These are phyloP conservation scores for Bhutanitis thaidina DNA, from an alignment of 2,888 invertebrate species.

Conservation along the genomic window DNA sequence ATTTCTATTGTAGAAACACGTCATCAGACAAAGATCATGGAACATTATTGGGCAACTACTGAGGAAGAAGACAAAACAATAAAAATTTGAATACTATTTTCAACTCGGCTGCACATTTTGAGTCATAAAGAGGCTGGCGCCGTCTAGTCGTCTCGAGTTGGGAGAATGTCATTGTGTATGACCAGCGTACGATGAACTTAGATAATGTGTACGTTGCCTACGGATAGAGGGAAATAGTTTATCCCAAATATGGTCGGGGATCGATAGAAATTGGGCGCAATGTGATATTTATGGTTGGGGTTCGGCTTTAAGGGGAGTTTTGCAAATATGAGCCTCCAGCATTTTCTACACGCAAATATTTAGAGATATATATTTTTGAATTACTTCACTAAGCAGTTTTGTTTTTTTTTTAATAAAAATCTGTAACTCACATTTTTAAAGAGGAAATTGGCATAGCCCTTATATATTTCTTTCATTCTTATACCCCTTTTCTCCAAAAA, in stretches of 20 bases:
- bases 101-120: constrained; percentile 22
- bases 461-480: no score
- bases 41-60: no score
- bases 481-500: no score
- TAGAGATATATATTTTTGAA: background rate
- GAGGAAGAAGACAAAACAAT: background rate
- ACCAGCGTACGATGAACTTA: constrained; percentile 23
- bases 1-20: no score
- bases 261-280: constrained; percentile 17
- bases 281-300: constrained; percentile 18
- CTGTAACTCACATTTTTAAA: no score
- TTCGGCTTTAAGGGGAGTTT: constrained; percentile 14
- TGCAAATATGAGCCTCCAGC: constrained; percentile 7
- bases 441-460: no score
- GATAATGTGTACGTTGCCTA: constrained; percentile 2
- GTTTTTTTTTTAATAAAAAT: no score
- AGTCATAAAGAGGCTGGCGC: constrained; percentile 30
- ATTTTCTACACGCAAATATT: constrained; percentile 10
- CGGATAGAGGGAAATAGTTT: constrained; percentile 1
- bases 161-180: constrained; percentile 17
- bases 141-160: constrained; percentile 31
- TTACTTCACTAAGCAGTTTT: no score
- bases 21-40: no score
- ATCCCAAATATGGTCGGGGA: constrained; percentile 3
- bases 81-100: constrained; percentile 8